phyloP scores from a whole-genome alignment of 2,113 vertebrate species.

The Archocentrus centrarchus region DNA sequence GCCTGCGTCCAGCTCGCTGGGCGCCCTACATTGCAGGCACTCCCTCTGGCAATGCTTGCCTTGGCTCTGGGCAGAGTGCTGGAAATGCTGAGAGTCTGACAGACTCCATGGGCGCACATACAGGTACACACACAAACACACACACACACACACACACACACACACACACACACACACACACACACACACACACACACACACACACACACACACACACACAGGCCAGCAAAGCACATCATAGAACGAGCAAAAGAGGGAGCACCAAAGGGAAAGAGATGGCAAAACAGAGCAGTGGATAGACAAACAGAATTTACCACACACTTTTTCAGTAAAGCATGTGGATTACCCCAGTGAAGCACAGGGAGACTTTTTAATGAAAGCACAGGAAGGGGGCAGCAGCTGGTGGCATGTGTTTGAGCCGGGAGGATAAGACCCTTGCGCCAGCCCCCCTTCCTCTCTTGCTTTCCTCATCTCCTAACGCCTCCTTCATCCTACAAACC shows the following conservation, averaged over 20 bases:
- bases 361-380: constrained; percentile 84
- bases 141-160: constrained; percentile 64
- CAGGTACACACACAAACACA: constrained; percentile 68
- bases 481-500: constrained; percentile 52
- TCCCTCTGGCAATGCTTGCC: constrained; percentile 82
- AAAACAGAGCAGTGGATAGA: constrained; percentile 55
- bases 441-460: constrained; percentile 67
- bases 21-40: constrained; percentile 85
- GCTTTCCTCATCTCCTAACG: constrained; percentile 63
- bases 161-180: constrained; percentile 63
- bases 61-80: constrained; percentile 79
- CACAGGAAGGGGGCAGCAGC: constrained; percentile 84
- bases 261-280: constrained; percentile 37
- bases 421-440: constrained; percentile 85
- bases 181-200: constrained; percentile 62
- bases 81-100: constrained; percentile 77
- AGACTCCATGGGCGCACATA: constrained; percentile 68
- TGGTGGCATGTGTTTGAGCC: constrained; percentile 87
- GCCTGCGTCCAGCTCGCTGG: constrained; percentile 81
- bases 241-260: constrained; percentile 48
- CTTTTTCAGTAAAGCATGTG: constrained; percentile 74
- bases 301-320: constrained; percentile 71
- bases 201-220: constrained; percentile 48
- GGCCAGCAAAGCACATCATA: constrained; percentile 64
- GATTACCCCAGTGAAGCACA: constrained; percentile 79